Base-by-base conservation (phyloP, 2,113 vertebrate species). In the Ascaphus truei region DNA sequence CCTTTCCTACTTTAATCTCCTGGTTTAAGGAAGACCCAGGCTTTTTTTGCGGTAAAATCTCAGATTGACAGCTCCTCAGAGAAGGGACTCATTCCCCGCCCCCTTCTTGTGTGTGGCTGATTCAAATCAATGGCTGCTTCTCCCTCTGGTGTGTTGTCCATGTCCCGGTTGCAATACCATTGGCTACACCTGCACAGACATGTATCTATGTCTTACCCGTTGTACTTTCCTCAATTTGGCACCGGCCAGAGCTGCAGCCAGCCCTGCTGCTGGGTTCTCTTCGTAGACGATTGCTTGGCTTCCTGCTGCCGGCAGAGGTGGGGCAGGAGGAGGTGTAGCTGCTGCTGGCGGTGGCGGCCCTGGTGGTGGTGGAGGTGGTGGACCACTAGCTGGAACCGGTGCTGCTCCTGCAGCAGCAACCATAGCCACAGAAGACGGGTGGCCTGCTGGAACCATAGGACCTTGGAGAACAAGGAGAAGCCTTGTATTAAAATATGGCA, bases 191-290 rank as follows among this genome's bases (percentile, higher is more conserved):
- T 13, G 39, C 12, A 43, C 39, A 3, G 3, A 16, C 18, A 43
- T 2, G 15, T 47, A 16, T 9, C 20, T 22, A 5, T 67, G n/a
- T 13, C 95, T 93, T 85, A 98, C 96, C 91, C 95, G 84, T 43
- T 95, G 93, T 8, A 96, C 95, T 90, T 93, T 95, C 60, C 97
- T 93, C 52, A 99, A 89, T 88, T 99, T 99, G 85, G 97, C 97
- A 81, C 96, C 95, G 34, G 97, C 96, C 84, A 99, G 84, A 18
- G 96, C 96, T 0, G 96, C 96, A 1, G 96, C 96, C 41, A 99
- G 90, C 72, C 96, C 96, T 5, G 95, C 94, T 74, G 84, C 73
- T 2, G 95, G 93, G 73, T 85, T 79, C 33, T 94, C 94, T 0
- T 93, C 94, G 1, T 85, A 81, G 15, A 79, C 84, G 39, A 80